Evolutionary conservation across 2,888 invertebrate species (phyloP), one percentile per base, ranked within the genome.

Genomic region (Lycocerus yunnanus): DNA sequence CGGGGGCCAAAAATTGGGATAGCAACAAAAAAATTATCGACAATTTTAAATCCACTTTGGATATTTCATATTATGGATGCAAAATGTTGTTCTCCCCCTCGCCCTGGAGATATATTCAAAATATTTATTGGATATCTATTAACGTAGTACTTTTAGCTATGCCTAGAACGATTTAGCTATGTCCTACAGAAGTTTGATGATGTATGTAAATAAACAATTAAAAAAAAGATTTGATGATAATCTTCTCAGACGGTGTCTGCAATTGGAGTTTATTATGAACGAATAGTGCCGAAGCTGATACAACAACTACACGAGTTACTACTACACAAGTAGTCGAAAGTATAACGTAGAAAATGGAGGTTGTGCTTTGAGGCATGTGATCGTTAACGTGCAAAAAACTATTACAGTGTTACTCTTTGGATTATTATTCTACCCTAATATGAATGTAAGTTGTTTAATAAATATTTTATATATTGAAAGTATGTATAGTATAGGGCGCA

Each of bases 371-470:
- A 82, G 81, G 82, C 80, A 81, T 81, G 82, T 82, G 82, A 79
- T 68, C 78, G 79, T 80, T 77, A 80, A 75, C 76, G 78, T 79
- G 78, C 72, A 77, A 78, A 78, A 69, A 73, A 71, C 72, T 66
- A 69, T 79, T 70, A 27, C 63, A 72, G 69, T 72, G 70, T 67
- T 60, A 70, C 43, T 21, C 65, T 61, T 67, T 13, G 72, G 70
- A 73, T 58, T 68, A 72, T 60, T 63, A 20, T n/a, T 15, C 66
- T 58, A 27, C 21, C 27, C 63, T 80, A 81, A 78, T 81, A 82
- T 83, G 83, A 83, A 83, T 82, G 83, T 83, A 80, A 83, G 83
- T 83, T 43, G n/a, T 18, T 66, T 20, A 66, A 9, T 20, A 66
- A 66, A 66, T 15, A 27, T 24, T 15, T 13, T 61, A 65, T 58